Evolutionary conservation across 2,113 vertebrate species (phyloP), one percentile per base, ranked within the genome.

Genomic region (Phocoena phocoena): DNA sequence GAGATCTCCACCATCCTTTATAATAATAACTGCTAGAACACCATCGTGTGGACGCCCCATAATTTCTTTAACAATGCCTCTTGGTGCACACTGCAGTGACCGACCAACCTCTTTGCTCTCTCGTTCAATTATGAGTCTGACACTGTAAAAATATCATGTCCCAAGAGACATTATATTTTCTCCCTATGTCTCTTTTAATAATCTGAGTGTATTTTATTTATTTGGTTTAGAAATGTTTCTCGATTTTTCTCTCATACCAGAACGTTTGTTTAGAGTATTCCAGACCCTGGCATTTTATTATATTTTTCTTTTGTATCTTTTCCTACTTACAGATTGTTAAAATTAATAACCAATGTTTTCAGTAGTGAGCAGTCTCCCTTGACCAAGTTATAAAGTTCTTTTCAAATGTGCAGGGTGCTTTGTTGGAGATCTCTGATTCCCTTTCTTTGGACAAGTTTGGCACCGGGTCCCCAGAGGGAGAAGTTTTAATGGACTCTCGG

Each of bases 171-270:
- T 41, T 63, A 70, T n/a, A 31, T 68, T 84, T 95, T 89, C 63
- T 93, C 13, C 47, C 38, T 88, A 38, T 70, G 83, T n/a, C 3
- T 74, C 85, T 88, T 95, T 93, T 67, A 90, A 71, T 81, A 36
- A 93, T 77, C 60, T 82, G 77, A 73, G 28, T n/a, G 0, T 41
- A 33, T 71, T 90, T 96, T 77, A 41, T 84, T 83, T 91, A 21
- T 36, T 95, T 93, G 83, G 21, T 86, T 94, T 74, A 87, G 63
- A 86, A 83, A 91, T 67, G 23, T 83, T 89, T 93, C 74, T n/a
- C 47, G 41, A 36, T 81, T 87, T 82, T 87, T n/a, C n/a, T 81
- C 28, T 96, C 25, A 17, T 68, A 28, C 74, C 50, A 26, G 70
- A 92, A 38, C 33, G 14, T 36, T 84, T 67, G 17, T 44, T 80